These are phyloP conservation scores for Crocodylus rhombifer DNA, from an alignment of 2,797 vertebrate species.

Conservation along the genomic window DNA sequence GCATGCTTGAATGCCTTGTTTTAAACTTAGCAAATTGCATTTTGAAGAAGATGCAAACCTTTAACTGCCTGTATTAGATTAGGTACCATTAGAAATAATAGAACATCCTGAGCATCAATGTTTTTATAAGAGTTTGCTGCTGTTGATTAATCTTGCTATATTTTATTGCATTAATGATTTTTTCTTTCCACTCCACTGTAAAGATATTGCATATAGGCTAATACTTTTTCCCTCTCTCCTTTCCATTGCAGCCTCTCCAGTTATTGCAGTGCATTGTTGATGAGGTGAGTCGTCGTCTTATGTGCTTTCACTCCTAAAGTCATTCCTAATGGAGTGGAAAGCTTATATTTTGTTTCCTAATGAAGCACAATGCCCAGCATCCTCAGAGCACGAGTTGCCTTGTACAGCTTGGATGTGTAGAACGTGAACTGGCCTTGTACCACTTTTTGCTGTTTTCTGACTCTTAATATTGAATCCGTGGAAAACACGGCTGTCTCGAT, in stretches of 20 bases:
- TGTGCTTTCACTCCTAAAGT: slow-evolving; percentile 99
- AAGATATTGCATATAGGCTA: slow-evolving; percentile 95
- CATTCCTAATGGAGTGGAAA: slow-evolving; percentile 99
- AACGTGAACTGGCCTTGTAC: slow-evolving; percentile 74
- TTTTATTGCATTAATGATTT: slow-evolving; percentile 99
- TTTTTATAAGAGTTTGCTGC: slow-evolving; percentile 99
- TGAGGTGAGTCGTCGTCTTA: slow-evolving; percentile 99
- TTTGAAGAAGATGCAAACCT: slow-evolving; percentile 99
- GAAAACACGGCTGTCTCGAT: not conserved
- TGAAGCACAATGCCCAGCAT: slow-evolving; percentile 97
- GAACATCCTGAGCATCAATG: slow-evolving; percentile 96
- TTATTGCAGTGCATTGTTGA: slow-evolving; percentile 99
- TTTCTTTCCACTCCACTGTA: slow-evolving; percentile 95
- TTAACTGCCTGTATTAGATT: slow-evolving; percentile 99
- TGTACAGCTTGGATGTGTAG: slow-evolving; percentile 77
- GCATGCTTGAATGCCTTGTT: slow-evolving; percentile 98
- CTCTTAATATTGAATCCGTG: slow-evolving; percentile 1
- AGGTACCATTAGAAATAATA: slow-evolving; percentile 99
- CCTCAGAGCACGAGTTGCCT: slow-evolving; percentile 87
- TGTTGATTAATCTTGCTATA: slow-evolving; percentile 99
- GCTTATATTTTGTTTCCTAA: slow-evolving; percentile 99
- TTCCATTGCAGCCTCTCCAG: slow-evolving; percentile 93
- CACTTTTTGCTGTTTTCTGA: slow-evolving; percentile 45
- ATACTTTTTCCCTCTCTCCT: slow-evolving; percentile 87
- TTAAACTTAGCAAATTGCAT: slow-evolving; percentile 99